Evolutionary conservation across 2,797 vertebrate genomes (phyloP), one percentile per base, ranked within the genome.

Genomic region (Notolepis coatsorum): DNA sequence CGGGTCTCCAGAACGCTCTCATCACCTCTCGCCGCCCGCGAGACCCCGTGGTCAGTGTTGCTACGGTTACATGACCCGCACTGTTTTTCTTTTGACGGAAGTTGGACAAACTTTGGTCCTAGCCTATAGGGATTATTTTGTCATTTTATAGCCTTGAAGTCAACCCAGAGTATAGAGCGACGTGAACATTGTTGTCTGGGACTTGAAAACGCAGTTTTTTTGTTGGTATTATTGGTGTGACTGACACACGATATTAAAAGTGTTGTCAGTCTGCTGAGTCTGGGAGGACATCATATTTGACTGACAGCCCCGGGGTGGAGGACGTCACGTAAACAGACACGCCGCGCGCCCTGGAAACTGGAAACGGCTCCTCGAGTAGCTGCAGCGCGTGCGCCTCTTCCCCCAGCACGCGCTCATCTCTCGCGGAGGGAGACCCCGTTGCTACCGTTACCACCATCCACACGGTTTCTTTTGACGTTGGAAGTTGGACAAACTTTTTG

Each of bases 31-130:
- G 20, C 17, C 62, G 21, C 23, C 0, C 20, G 39, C 27, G 33
- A 51, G 4, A 10, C 45, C 12, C 17, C 45, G 9, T 23, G 3
- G 47, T n/a, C 41, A 50, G 35, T 39, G 21, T 4, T 46, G 60
- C 35, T 67, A 37, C 55, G 0, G 17, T 13, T 46, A 24, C 24
- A 3, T 17, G 3, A 24, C 35, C 3, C 48, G 10, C 15, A 3
- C 48, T 4, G 41, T 8, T 25, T 37, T 2, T 33, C 52, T 51
- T 20, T 51, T 45, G 25, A 42, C 51, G 0, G 30, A 78, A 88
- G 78, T 90, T 82, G 64, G 55, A 58, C 0, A 60, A 85, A 81
- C 68, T 79, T 84, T 63, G 63, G 8, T 65, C 41, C 58, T 8
- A 76, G 76, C 52, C 58, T 61, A 62, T 35, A 37, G 61, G 23